Evolutionary conservation across 2,888 invertebrate genomes (phyloP).

Genomic region (Baccha elongata): DNA sequence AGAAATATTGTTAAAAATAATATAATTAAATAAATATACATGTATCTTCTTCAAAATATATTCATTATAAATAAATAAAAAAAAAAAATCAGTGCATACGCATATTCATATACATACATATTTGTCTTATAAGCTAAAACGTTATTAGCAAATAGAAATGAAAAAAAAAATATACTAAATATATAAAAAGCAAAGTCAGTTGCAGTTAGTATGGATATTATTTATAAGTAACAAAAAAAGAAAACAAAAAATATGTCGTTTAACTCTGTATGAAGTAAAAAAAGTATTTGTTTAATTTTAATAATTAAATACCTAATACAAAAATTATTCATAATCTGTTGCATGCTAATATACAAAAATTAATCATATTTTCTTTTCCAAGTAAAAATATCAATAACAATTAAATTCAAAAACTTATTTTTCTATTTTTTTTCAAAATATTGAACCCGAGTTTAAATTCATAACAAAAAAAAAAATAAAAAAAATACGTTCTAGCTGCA

Average conservation of each 20-base stretch:
- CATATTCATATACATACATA: slow-evolving; percentile 43
- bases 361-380: background rate
- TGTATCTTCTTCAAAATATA: slow-evolving; percentile 38
- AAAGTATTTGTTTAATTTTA: slow-evolving; percentile 32
- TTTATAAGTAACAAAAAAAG: slow-evolving; percentile 18
- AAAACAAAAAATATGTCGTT: too few relatives aligned
- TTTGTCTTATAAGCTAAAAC: slow-evolving; percentile 44
- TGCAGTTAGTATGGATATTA: slow-evolving; percentile 50
- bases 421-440: slow-evolving; percentile 30
- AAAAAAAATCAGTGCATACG: background rate
- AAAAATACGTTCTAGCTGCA: slow-evolving; percentile 60
- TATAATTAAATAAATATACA: slow-evolving; percentile 33
- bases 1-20: slow-evolving; percentile 35
- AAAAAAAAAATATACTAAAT: slow-evolving; percentile 8
- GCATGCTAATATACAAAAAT: background rate
- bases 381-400: slow-evolving; percentile 24
- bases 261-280: slow-evolving; percentile 32
- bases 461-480: slow-evolving; percentile 14
- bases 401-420: slow-evolving; percentile 30
- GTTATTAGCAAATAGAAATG: slow-evolving; percentile 54
- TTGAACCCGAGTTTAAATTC: slow-evolving; percentile 22
- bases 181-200: slow-evolving; percentile 41
- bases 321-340: slow-evolving; percentile 2
- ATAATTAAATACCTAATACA: slow-evolving; percentile 37
- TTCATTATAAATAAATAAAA: slow-evolving; percentile 13